Base-by-base conservation (phyloP, 2,113 vertebrate species). In the Natator depressus region DNA sequence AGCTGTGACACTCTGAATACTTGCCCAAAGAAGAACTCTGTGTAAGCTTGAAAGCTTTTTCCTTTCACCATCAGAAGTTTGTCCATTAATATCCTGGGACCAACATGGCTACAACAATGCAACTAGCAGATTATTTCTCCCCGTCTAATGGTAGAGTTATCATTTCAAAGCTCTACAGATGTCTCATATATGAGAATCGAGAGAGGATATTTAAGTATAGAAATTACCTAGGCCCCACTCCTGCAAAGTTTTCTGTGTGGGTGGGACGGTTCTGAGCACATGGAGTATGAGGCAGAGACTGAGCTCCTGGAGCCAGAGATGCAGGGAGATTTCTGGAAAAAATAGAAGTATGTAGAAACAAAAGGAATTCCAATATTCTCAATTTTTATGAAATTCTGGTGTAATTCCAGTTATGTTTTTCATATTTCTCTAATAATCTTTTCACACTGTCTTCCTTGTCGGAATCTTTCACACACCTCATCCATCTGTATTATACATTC, bases 371-470 rank as follows among this genome's bases (percentile, higher is more conserved):
- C 53, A 88, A 1, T 75, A 51, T 10, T 92, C 91, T 65, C 59
- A 85, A 42, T 22, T 65, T 5, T 57, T 94, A 46, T 82, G 38
- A 59, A 42, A 79, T 87, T 95, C 53, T 91, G 3, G 1, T 87
- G 29, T 65, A 92, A 91, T 91, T 87, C 75, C 29, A 85, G 19
- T 24, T 85, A 6, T 5, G 84, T 92, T 94, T 95, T 92, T 95
- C 81, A 55, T 86, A 42, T 55, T 90, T 90, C 80, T 87, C n/a
- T 51, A 83, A 80, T 82, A 88, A 35, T 81, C 83, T 87, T 90
- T 85, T 95, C 80, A 93, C 4, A n/a, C 55, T 65, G 38, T 25
- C 11, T 80, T 94, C 80, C 93, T 87, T 93, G 22, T 19, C 72
- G 38, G 57, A 47, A 49, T 0, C 35, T 80, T 80, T 93, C 1